phyloP scores from a whole-genome alignment of 2,797 vertebrate genomes.

The Rhodeus uyekii region DNA sequence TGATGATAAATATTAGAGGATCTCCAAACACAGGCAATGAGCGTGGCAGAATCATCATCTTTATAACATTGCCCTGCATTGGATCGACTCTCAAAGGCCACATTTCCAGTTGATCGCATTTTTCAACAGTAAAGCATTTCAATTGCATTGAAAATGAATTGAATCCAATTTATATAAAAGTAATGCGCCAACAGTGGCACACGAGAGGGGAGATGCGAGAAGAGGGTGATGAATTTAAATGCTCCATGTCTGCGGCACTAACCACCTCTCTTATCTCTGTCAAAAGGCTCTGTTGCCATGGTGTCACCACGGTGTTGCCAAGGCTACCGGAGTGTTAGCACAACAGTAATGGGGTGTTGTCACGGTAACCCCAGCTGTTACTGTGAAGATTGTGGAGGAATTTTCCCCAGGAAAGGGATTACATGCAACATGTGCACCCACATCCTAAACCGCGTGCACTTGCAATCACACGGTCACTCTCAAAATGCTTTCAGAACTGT shows the following conservation, averaged over 20 bases:
- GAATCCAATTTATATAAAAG: slow-evolving; percentile 24
- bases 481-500: not conserved
- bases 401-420: slow-evolving; percentile 45
- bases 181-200: not conserved
- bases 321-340: slow-evolving; percentile 56
- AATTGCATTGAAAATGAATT: slow-evolving; percentile 20
- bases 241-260: slow-evolving; percentile 38
- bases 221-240: slow-evolving; percentile 50
- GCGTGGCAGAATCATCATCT: not conserved
- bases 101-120: slow-evolving; percentile 22
- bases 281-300: slow-evolving; percentile 57
- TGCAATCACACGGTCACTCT: slow-evolving; percentile 1
- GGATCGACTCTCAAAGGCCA: slow-evolving; percentile 36
- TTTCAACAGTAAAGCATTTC: slow-evolving; percentile 4
- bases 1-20: slow-evolving; percentile 31
- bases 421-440: slow-evolving; percentile 21
- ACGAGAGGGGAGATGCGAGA: not conserved
- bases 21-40: slow-evolving; percentile 26
- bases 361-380: slow-evolving; percentile 58
- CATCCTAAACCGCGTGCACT: slow-evolving; percentile 25
- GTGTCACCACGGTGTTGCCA: slow-evolving; percentile 59
- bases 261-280: slow-evolving; percentile 58
- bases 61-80: slow-evolving; percentile 14
- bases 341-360: slow-evolving; percentile 57
- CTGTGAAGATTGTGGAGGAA: slow-evolving; percentile 43